A percentile compares a stretch with the other conserved stretches of the same genome.
Evolutionary conservation across 2,888 invertebrate species (phyloP).

Genomic region (Odontocolon sp.): DNA sequence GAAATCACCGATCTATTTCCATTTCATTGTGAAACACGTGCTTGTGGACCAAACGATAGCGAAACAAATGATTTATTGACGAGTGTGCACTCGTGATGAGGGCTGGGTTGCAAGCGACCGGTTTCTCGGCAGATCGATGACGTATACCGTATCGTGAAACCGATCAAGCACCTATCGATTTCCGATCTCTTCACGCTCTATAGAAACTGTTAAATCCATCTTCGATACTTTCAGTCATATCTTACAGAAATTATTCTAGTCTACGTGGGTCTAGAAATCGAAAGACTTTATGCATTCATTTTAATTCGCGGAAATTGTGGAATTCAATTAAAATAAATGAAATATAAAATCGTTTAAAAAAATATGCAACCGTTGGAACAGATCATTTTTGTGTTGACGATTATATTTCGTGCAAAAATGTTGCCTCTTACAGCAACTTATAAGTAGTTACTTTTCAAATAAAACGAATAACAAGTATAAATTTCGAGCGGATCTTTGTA

Average conservation of each 20-base stretch:
- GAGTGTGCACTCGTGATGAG: background rate
- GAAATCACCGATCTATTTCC: background rate
- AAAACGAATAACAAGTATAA: background rate
- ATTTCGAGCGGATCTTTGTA: background rate
- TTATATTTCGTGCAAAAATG: no score
- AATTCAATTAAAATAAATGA: no score
- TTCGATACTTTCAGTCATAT: background rate
- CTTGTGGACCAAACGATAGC: background rate
- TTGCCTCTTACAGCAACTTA: background rate
- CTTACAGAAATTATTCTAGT: background rate
- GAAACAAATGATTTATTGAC: constrained; percentile 7
- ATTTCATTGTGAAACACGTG: constrained; percentile 17
- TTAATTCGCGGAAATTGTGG: no score
- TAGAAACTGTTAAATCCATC: background rate
- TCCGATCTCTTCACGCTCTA: background rate
- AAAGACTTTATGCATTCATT: no score
- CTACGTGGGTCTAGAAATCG: no score
- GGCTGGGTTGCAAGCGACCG: constrained; percentile 17
- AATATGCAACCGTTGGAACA: no score
- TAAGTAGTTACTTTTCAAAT: background rate
- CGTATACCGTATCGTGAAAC: constrained; percentile 18
- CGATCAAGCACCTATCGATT: constrained; percentile 21
- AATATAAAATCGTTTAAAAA: no score
- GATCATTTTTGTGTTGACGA: no score
- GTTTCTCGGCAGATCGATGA: constrained; percentile 2